Evolutionary conservation across 1,140 invertebrate genomes (phyloP).

Genomic region (Hermetia illucens): DNA sequence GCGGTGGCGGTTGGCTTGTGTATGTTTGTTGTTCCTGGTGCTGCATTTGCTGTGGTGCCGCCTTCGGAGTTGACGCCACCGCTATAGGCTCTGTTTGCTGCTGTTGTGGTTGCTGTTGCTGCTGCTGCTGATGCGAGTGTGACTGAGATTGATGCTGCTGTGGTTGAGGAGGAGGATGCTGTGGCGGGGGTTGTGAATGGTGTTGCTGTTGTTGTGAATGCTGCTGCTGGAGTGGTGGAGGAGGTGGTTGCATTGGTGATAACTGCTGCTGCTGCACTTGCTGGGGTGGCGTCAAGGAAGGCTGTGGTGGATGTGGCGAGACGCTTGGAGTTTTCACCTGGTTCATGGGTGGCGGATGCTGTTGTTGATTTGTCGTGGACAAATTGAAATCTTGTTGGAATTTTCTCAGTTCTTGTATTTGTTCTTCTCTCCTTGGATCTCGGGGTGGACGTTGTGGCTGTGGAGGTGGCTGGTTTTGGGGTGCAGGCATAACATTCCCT

Average conservation of each 20-base stretch:
- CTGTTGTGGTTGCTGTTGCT: conserved; percentile 11
- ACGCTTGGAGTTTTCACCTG: conserved; percentile 2
- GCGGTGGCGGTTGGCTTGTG: too few relatives aligned
- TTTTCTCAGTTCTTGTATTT: conserved; percentile 23
- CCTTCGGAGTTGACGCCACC: conserved; percentile 20
- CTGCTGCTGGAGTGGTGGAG: conserved; percentile 12
- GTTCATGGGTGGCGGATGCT: conserved; percentile 1
- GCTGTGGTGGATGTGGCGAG: not conserved
- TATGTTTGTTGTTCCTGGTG: too few relatives aligned
- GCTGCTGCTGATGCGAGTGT: conserved; percentile 8
- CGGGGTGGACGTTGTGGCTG: conserved; percentile 22
- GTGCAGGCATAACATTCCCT: too few relatives aligned
- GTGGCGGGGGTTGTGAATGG: not conserved
- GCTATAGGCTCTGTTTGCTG: too few relatives aligned
- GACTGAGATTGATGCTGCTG: too few relatives aligned
- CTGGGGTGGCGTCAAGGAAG: not conserved
- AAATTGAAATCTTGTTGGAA: conserved; percentile 26
- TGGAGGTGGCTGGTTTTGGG: conserved; percentile 14
- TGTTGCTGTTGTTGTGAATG: conserved; percentile 4
- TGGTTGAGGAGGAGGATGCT: conserved; percentile 11
- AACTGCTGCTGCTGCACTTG: conserved; percentile 2
- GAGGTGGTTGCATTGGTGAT: conserved; percentile 15
- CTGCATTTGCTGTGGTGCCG: conserved; percentile 1
- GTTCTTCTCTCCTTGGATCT: conserved; percentile 15
- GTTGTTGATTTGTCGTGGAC: conserved; percentile 11